Conservation (phyloP, 2,797 vertebrate genomes). For the Tangara arthus region DNA sequence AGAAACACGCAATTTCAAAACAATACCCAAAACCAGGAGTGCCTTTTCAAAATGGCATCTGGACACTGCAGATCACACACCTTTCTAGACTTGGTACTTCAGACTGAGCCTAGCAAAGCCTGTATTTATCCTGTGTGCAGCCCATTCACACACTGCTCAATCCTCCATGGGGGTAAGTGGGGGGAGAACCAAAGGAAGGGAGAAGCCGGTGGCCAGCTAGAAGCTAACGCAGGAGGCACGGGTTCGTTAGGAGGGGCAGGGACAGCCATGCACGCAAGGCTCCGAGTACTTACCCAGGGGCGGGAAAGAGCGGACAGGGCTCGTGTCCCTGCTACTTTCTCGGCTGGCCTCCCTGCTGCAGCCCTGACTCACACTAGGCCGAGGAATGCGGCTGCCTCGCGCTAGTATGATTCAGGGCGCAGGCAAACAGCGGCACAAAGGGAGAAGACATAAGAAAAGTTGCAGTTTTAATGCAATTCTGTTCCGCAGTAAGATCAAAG, state of each 20-base stretch:
- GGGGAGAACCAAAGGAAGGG: not conserved
- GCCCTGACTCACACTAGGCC: conserved; percentile 98
- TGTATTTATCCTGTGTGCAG: not conserved
- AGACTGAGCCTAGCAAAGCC: not conserved
- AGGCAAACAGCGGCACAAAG: conserved; percentile 66
- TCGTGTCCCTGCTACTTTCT: conserved; percentile 98
- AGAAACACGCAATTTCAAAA: fast-evolving
- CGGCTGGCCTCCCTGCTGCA: conserved; percentile 98
- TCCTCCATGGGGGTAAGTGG: not conserved
- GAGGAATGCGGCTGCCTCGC: conserved; percentile 97
- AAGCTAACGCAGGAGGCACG: not conserved
- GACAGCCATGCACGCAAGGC: conserved; percentile 34
- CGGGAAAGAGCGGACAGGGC: conserved; percentile 94
- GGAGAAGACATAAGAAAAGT: conserved; percentile 72
- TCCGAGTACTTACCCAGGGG: conserved; percentile 90
- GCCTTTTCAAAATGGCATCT: not conserved
- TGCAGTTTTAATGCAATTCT: conserved; percentile 60
- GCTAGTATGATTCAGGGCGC: conserved; percentile 79
- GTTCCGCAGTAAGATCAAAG: not conserved
- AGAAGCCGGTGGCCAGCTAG: not conserved
- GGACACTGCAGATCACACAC: fast-evolving
- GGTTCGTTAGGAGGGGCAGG: conserved; percentile 38
- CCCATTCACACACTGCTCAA: conserved; percentile 8
- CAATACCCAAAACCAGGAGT: not conserved
- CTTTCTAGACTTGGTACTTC: not conserved